Evolutionary conservation across 2,888 invertebrate genomes (phyloP).

Genomic region (Melipona bicolor): DNA sequence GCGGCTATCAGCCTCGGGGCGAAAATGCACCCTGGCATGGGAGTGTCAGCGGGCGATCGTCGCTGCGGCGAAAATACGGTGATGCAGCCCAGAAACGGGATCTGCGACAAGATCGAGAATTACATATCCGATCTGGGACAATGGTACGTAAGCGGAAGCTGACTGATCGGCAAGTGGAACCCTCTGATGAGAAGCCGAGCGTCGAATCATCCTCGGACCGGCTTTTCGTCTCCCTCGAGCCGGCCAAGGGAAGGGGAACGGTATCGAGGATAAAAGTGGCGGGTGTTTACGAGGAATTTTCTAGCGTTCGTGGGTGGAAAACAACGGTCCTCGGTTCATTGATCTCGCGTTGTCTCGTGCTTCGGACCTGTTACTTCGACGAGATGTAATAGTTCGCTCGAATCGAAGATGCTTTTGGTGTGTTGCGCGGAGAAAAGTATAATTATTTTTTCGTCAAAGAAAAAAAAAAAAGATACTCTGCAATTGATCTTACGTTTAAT

Average conservation of each 20-base stretch:
- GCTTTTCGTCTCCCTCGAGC: conserved; percentile 11
- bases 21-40: conserved; percentile 82
- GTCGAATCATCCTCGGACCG: conserved; percentile 42
- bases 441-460: not conserved
- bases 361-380: not conserved
- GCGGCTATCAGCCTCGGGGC: conserved; percentile 70
- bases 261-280: conserved; percentile 69
- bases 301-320: not conserved
- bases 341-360: not conserved
- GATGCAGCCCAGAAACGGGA: conserved; percentile 83
- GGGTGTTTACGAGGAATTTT: conserved; percentile 67
- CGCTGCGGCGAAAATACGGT: conserved; percentile 77
- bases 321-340: not conserved
- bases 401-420: not conserved
- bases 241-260: conserved; percentile 32
- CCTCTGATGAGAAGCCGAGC: not conserved
- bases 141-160: conserved; percentile 85
- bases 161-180: not conserved
- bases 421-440: not conserved
- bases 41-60: conserved; percentile 81
- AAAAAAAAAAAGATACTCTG: not conserved
- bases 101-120: conserved; percentile 88
- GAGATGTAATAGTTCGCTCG: not conserved
- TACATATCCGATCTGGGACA: conserved; percentile 89
- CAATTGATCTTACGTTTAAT: not conserved